Evolutionary conservation across 2,113 vertebrate genomes (phyloP).

Genomic region (Antennarius striatus): DNA sequence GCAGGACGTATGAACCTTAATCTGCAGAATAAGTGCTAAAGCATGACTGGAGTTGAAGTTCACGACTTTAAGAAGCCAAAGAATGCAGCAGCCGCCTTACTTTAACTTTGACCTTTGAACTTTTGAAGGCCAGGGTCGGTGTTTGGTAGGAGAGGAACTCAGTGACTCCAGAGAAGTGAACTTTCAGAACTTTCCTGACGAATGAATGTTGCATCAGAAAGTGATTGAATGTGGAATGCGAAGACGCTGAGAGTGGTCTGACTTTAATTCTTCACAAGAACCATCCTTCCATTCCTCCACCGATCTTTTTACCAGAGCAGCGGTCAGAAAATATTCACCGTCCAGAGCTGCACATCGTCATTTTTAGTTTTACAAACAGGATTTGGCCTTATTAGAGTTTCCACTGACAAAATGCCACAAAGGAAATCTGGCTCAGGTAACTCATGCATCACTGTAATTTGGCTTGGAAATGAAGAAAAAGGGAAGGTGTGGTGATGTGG

Average conservation of each 20-base stretch:
- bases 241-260: neutral
- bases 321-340: neutral
- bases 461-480: slow-evolving; percentile 6
- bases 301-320: slow-evolving; percentile 3
- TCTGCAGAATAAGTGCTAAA: no score
- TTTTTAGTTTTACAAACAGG: neutral
- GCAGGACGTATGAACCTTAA: no score
- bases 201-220: no score
- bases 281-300: neutral
- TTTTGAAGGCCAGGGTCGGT: no score
- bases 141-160: no score
- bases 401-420: slow-evolving; percentile 22
- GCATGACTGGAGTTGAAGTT: no score
- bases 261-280: neutral
- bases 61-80: no score
- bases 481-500: neutral
- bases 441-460: slow-evolving; percentile 12
- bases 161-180: no score
- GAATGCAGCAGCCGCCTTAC: no score
- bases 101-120: no score
- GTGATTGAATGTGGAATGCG: neutral
- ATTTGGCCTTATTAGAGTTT: slow-evolving; percentile 16
- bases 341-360: no score
- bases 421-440: slow-evolving; percentile 29
- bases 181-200: no score